A percentile compares a stretch with the other conserved stretches of the same genome.
Evolutionary conservation across 2,113 vertebrate species (phyloP).

Genomic region (Zosterops japonicus): DNA sequence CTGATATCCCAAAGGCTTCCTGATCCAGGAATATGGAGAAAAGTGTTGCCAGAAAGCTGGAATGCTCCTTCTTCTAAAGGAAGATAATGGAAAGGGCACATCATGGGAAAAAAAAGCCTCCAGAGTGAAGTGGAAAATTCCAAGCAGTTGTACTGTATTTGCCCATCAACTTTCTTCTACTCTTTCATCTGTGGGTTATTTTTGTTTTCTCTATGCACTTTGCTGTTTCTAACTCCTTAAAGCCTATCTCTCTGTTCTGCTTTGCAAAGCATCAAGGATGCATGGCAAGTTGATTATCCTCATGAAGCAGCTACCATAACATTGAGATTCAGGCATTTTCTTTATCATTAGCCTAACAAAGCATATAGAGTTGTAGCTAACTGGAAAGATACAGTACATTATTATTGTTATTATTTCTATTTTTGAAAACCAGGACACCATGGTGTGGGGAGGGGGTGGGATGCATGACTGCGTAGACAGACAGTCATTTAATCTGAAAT

Average conservation of each 20-base stretch:
- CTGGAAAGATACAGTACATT: constrained; percentile 59
- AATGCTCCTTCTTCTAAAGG: background rate
- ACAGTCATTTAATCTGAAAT: constrained; percentile 63
- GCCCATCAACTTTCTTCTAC: background rate
- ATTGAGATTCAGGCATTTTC: constrained; percentile 61
- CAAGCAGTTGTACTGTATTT: background rate
- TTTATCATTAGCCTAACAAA: constrained; percentile 68
- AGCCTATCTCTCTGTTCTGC: constrained; percentile 44
- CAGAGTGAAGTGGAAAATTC: background rate
- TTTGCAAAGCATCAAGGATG: constrained; percentile 33
- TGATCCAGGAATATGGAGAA: background rate
- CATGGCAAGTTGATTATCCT: constrained; percentile 63
- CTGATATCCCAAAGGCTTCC: background rate
- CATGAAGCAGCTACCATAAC: constrained; percentile 51
- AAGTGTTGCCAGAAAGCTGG: background rate
- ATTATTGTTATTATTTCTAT: constrained; percentile 69
- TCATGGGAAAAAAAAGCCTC: background rate
- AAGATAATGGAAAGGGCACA: background rate
- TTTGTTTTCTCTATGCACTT: background rate
- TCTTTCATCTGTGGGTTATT: constrained; percentile 1
- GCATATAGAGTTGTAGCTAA: constrained; percentile 64
- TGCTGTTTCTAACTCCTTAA: constrained; percentile 16
- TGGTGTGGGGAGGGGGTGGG: background rate
- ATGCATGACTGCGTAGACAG: background rate
- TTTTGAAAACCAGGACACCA: constrained; percentile 42